phyloP scores from a whole-genome alignment of 92 coral and sea anemone genomes.

The Paragorgia papillata region DNA sequence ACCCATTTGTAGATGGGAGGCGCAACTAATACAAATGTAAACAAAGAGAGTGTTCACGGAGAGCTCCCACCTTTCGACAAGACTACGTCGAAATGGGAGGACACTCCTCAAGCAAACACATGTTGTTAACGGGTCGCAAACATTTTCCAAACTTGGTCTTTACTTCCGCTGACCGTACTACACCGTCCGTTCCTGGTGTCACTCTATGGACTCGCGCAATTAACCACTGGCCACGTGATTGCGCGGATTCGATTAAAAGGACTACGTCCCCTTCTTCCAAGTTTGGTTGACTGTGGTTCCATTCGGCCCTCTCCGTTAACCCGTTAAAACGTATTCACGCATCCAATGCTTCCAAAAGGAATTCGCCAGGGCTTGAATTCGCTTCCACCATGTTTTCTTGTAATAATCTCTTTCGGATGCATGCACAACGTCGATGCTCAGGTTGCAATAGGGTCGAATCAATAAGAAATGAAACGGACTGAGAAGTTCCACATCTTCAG shows the following conservation, averaged over 20 bases:
- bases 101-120: slow-evolving; percentile 49
- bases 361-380: neutral
- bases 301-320: neutral
- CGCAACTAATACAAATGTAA: too few species aligned
- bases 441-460: neutral
- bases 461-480: neutral
- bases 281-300: slow-evolving; percentile 35
- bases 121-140: slow-evolving; percentile 38
- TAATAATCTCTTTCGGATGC: neutral
- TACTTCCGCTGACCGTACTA: slow-evolving; percentile 52
- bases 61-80: neutral
- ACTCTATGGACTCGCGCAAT: slow-evolving; percentile 47
- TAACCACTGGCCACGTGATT: slow-evolving; percentile 50
- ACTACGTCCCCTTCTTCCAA: slow-evolving; percentile 52
- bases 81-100: slow-evolving; percentile 3
- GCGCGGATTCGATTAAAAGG: slow-evolving; percentile 42
- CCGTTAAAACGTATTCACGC: neutral
- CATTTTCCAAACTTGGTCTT: slow-evolving; percentile 37
- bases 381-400: neutral
- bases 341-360: slow-evolving; percentile 2
- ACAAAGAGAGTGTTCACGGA: neutral
- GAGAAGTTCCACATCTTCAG: slow-evolving; percentile 6
- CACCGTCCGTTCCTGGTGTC: slow-evolving; percentile 43
- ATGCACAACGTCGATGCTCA: too few species aligned
- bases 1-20: too few species aligned